Evolutionary conservation across 1,140 invertebrate species (phyloP), one percentile per base, ranked within the genome.

Genomic region (Macrostomum lignano): DNA sequence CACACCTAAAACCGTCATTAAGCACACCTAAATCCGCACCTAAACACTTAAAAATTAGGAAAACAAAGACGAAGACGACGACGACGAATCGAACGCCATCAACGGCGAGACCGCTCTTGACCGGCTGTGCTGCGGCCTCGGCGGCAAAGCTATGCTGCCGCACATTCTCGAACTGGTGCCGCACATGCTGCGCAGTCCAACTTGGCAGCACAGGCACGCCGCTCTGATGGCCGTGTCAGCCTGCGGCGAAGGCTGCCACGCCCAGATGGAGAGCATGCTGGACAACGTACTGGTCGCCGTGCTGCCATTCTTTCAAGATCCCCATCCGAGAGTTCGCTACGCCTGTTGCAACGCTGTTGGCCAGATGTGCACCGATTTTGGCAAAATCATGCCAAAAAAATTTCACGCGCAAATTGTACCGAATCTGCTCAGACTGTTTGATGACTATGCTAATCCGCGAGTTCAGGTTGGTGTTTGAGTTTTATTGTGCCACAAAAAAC

Each of bases 261-360:
- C 84, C 52, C 78, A 91, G 55, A 98, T 98, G 88, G 79, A 91
- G 55, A 59, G 67, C 24, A 70, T 88, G 59, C 63, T 98, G 2
- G 67, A 69, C 34, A 70, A 81, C 55, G 77, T 98, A 33, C 72
- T 94, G 51, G 68, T 74, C 35, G 51, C 49, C 19, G 71, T 94
- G 9, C 62, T 91, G 21, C 74, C 71, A 38, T 91, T 72, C 52
- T 62, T 93, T 20, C 67, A 67, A 41, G 84, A 93, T 58, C 66
- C 71, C n/a, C 78, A 88, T 62, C 78, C 78, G 9, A 62, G 79
- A 39, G 82, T 91, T 1, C 65, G 81, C 25, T 93, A 93, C 49
- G 88, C 91, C 17, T 78, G 79, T 28, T 98, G 91, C 50, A 98
- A 96, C 62, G 81, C 84, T n/a, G 67, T 98, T 23, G 91, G 91